These are phyloP conservation scores for Gnathonemus echidnorhynchus DNA, from an alignment of 2,113 vertebrate genomes.

Conservation along the genomic window DNA sequence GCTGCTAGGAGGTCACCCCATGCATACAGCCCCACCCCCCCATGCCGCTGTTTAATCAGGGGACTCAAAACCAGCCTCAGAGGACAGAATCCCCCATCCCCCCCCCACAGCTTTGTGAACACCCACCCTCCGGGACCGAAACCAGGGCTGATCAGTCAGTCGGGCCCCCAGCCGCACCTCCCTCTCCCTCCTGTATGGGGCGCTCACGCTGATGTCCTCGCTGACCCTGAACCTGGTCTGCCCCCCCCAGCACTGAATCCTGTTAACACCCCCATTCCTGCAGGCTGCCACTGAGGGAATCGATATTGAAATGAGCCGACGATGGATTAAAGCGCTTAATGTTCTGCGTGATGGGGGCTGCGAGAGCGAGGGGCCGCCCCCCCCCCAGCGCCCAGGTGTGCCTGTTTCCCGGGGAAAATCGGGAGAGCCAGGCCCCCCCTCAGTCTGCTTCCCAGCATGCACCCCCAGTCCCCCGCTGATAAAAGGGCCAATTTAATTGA, in stretches of 20 bases:
- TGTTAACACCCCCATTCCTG: neutral
- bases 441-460: neutral
- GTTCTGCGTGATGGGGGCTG: neutral
- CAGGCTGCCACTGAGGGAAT: neutral
- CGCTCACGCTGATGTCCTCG: neutral
- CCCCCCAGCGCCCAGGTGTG: neutral
- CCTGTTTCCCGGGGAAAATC: neutral
- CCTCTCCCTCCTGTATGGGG: neutral
- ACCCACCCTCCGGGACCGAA: neutral
- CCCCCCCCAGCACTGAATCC: neutral
- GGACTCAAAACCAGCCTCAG: neutral
- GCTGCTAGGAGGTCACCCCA: neutral
- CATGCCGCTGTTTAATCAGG: neutral
- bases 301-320: neutral
- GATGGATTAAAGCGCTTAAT: neutral
- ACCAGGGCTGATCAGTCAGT: neutral
- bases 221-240: neutral
- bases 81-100: neutral
- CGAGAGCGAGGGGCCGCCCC: neutral
- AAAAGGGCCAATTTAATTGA: constrained; percentile 13
- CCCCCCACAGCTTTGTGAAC: neutral
- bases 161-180: neutral
- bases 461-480: neutral
- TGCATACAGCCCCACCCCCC: neutral
- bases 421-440: neutral